Conservation (phyloP, 23 tunicate genomes). For the Ciona savignyi region DNA sequence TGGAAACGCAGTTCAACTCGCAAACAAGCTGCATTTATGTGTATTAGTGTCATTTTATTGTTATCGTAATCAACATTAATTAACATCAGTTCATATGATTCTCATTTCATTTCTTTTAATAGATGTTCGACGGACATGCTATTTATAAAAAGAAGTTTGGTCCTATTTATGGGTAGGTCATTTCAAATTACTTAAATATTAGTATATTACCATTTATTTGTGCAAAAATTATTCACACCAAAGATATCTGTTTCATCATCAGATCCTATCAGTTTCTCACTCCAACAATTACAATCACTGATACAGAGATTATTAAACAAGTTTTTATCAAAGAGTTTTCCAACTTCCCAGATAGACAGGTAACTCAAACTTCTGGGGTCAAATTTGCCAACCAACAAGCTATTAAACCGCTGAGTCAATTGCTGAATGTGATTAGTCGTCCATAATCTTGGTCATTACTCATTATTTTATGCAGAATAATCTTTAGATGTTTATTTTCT, state of each 20-base stretch:
- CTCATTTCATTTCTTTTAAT: too few species aligned
- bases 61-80: too few species aligned
- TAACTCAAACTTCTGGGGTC: background rate
- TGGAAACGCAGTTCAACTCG: too few species aligned
- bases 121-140: constrained; percentile 30
- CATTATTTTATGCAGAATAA: background rate
- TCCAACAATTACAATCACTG: constrained; percentile 39
- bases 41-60: too few species aligned
- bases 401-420: background rate
- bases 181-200: too few species aligned
- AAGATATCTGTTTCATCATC: background rate
- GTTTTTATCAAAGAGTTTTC: constrained; percentile 64
- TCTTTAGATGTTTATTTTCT: too few species aligned
- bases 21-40: too few species aligned
- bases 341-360: constrained; percentile 56
- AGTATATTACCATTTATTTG: too few species aligned
- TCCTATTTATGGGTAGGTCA: constrained; percentile 63
- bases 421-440: background rate
- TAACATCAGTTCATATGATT: too few species aligned
- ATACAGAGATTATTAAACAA: constrained; percentile 64
- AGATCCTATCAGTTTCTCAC: constrained; percentile 32
- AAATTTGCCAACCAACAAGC: too few species aligned
- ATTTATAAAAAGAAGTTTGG: constrained; percentile 55
- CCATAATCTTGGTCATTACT: background rate
- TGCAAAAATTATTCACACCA: too few species aligned